A percentile compares a stretch with the other conserved stretches of the same genome.
Evolutionary conservation across 2,113 vertebrate genomes (phyloP).

Genomic region (Microcebus tavaratra): DNA sequence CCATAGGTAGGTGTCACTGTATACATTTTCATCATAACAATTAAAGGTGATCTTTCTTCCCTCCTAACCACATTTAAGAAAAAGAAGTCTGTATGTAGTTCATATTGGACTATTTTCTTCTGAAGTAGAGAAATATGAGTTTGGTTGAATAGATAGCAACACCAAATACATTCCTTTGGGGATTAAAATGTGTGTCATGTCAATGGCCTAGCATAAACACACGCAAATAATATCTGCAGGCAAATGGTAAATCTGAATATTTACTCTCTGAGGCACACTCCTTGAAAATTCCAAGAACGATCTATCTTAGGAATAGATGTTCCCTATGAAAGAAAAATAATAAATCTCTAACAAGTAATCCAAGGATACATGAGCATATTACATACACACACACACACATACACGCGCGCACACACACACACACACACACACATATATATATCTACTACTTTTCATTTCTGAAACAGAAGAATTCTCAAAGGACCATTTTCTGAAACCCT

Average conservation of each 20-base stretch:
- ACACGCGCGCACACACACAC: neutral
- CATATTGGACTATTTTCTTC: neutral
- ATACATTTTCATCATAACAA: neutral
- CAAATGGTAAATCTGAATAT: neutral
- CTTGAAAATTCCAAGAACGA: neutral
- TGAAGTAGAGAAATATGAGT: neutral
- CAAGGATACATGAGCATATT: neutral
- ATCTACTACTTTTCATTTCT: conserved; percentile 78
- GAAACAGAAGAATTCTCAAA: conserved; percentile 81
- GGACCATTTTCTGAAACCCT: conserved; percentile 72
- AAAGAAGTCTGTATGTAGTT: neutral
- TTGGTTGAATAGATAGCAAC: neutral
- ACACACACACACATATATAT: conserved; percentile 9
- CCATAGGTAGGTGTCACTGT: neutral
- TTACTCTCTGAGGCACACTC: neutral
- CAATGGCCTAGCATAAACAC: neutral
- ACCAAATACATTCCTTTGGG: neutral
- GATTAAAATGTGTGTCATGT: neutral
- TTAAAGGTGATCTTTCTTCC: neutral
- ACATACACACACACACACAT: neutral
- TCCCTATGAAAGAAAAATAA: conserved; percentile 60
- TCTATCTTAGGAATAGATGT: neutral
- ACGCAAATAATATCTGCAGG: neutral
- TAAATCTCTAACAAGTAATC: conserved; percentile 68
- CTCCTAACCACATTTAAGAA: neutral